Evolutionary conservation across 2,113 vertebrate genomes (phyloP).

Genomic region (Pluvianellus socialis): DNA sequence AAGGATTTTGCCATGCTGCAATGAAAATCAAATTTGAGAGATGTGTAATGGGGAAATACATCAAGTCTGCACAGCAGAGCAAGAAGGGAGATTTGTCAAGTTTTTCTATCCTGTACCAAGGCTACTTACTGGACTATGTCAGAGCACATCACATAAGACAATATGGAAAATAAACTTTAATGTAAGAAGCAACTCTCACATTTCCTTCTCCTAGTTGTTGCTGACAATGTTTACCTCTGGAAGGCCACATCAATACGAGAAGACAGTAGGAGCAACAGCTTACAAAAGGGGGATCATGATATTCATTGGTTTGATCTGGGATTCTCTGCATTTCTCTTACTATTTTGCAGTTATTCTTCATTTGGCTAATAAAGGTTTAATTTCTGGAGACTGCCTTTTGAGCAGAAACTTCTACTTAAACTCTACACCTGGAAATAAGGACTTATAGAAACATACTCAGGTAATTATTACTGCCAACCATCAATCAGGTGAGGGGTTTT

Average conservation of each 20-base stretch:
- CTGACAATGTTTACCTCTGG: neutral
- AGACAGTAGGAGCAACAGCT: neutral
- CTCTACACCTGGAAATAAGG: neutral
- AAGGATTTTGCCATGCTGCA: constrained; percentile 88
- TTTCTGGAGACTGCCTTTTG: neutral
- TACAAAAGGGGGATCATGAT: neutral
- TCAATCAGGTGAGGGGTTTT: rapidly evolving
- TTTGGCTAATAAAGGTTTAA: neutral
- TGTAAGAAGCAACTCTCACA: neutral
- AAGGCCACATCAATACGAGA: neutral
- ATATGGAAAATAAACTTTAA: neutral
- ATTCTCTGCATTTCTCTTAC: neutral
- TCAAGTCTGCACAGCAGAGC: neutral
- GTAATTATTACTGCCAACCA: neutral
- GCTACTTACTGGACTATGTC: neutral
- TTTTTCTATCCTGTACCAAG: neutral
- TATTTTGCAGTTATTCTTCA: neutral
- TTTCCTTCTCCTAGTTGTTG: neutral
- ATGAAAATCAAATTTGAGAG: neutral
- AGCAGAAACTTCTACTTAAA: neutral
- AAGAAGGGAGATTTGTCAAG: neutral
- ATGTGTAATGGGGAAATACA: neutral
- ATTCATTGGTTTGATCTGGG: neutral
- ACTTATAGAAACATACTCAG: neutral
- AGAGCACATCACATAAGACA: neutral